Base-by-base conservation (phyloP, 2,888 invertebrate genomes). In the Acanthosepion lycidas region DNA sequence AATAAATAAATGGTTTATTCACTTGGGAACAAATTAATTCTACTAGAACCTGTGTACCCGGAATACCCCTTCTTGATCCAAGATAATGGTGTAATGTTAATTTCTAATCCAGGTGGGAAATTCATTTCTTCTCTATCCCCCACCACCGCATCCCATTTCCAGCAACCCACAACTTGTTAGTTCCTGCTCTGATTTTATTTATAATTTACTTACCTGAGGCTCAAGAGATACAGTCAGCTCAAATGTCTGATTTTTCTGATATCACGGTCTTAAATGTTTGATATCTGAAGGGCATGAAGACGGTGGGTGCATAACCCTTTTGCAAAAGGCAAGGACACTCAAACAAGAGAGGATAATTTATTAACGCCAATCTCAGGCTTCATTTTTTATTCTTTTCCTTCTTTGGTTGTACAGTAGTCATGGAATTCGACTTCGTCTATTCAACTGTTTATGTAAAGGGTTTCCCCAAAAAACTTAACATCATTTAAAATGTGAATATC, bases 1-100 rank as follows among this genome's bases (percentile, higher is more conserved):
- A 23, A 23, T 8, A 4, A 23, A 23, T 8, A 64, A 26, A 26
- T n/a, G 28, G 28, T 15, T n/a, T n/a, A n/a, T 78, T 78, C 78
- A 78, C 78, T n/a, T n/a, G 78, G n/a, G n/a, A 78, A 78, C n/a
- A 78, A 78, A 78, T 78, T 78, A 78, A 78, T 78, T 78, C 28
- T 78, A 28, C 78, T 18, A 12, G n/a, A 78, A 0, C n/a, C n/a
- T 28, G n/a, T n/a, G n/a, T 78, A 78, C 78, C 78, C n/a, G 0
- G 78, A 15, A n/a, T 78, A 78, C 78, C 78, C n/a, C n/a, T n/a
- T 28, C 78, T 78, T 78, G 78, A 78, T 78, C 78, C n/a, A 9
- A 78, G n/a, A 78, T 78, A 78, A 78, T 28, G 78, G 78, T 12
- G 78, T n/a, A 78, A 78, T 78, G 78, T 78, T 78, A 78, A 78